These are phyloP conservation scores for Ichneumon xanthorius DNA, from an alignment of 2,888 invertebrate species.

Conservation along the genomic window DNA sequence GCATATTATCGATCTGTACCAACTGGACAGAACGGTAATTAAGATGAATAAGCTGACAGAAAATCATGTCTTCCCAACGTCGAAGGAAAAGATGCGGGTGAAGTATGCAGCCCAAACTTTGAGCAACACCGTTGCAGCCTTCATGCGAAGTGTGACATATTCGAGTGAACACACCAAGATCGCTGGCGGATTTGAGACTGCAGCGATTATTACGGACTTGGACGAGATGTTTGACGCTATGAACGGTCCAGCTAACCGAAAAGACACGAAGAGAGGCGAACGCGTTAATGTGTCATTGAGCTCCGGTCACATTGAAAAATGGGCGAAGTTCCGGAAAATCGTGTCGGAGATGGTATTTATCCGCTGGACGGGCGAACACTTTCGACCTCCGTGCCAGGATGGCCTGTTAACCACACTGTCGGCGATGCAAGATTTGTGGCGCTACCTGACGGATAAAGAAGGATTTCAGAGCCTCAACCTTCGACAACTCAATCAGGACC, in stretches of 20 bases:
- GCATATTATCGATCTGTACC: not conserved
- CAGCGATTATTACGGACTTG: not conserved
- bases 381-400: slow-evolving; percentile 35
- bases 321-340: not conserved
- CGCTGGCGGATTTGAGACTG: slow-evolving; percentile 16
- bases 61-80: slow-evolving; percentile 31
- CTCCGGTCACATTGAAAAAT: slow-evolving; percentile 22
- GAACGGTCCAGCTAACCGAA: slow-evolving; percentile 36
- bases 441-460: not conserved
- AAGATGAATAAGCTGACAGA: slow-evolving; percentile 11
- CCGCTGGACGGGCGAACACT: not conserved
- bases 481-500: slow-evolving; percentile 25
- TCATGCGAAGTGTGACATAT: slow-evolving; percentile 1
- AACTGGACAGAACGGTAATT: not conserved
- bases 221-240: slow-evolving; percentile 42
- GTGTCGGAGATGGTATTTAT: slow-evolving; percentile 20
- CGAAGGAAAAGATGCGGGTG: slow-evolving; percentile 50
- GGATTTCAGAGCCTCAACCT: slow-evolving; percentile 24
- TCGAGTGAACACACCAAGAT: not conserved
- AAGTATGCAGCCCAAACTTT: slow-evolving; percentile 35
- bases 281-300: not conserved
- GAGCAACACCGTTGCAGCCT: slow-evolving; percentile 19
- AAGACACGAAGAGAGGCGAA: slow-evolving; percentile 13
- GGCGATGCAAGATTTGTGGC: slow-evolving; percentile 27
- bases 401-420: slow-evolving; percentile 20